Evolutionary conservation across 2,797 vertebrate genomes (phyloP).

Genomic region (Arnoldichthys spilopterus): DNA sequence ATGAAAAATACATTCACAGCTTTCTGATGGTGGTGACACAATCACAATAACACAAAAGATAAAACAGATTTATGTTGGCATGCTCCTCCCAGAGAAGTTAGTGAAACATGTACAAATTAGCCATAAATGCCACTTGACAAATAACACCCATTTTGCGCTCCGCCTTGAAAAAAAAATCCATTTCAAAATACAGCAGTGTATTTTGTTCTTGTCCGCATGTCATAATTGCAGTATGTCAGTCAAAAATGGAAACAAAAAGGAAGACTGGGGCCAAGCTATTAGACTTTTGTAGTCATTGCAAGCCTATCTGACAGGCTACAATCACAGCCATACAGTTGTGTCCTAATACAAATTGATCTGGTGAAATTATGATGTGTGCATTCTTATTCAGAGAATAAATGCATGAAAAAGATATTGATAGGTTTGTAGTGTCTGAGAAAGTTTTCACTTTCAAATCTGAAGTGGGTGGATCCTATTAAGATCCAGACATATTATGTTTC

Average conservation of each 20-base stretch:
- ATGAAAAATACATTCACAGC: slow-evolving; percentile 46
- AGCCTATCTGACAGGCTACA: slow-evolving; percentile 24
- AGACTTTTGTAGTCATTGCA: slow-evolving; percentile 33
- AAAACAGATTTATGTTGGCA: slow-evolving; percentile 65
- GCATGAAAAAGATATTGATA: slow-evolving; percentile 4
- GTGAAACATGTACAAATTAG: slow-evolving; percentile 62
- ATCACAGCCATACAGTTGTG: slow-evolving; percentile 1
- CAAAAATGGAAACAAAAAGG: slow-evolving; percentile 16
- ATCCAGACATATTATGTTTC: not conserved
- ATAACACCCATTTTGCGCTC: slow-evolving; percentile 60
- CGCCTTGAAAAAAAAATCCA: slow-evolving; percentile 7
- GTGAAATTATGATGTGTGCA: slow-evolving; percentile 11
- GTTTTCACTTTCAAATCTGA: not conserved
- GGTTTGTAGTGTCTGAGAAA: not conserved
- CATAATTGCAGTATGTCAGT: slow-evolving; percentile 32
- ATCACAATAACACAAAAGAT: slow-evolving; percentile 58
- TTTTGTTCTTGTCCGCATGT: slow-evolving; percentile 23
- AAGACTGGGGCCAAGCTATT: slow-evolving; percentile 27
- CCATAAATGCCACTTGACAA: slow-evolving; percentile 64
- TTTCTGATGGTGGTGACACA: slow-evolving; percentile 37
- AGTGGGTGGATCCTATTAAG: not conserved
- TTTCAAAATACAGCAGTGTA: slow-evolving; percentile 12
- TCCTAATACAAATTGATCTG: slow-evolving; percentile 15
- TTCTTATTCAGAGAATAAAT: slow-evolving; percentile 11
- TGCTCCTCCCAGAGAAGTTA: slow-evolving; percentile 59